Conservation (phyloP, 2,797 vertebrate species). For the Cercopithecus diana region DNA sequence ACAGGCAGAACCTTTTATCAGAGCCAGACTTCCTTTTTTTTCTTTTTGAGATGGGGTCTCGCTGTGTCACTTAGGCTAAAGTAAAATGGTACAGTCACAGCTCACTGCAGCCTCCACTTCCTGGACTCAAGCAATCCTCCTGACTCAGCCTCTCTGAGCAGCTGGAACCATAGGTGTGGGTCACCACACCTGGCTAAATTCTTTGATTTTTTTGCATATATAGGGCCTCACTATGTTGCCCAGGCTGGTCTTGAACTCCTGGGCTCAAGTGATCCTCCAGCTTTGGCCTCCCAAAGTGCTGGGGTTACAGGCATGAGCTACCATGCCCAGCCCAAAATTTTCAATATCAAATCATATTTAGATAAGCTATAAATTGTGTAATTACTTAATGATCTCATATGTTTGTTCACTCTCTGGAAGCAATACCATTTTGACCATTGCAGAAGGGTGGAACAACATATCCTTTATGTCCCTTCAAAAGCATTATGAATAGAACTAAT, state of each 20-base stretch:
- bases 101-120: neutral
- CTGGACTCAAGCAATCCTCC: neutral
- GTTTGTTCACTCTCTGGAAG: slow-evolving; percentile 19
- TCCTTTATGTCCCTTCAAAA: neutral
- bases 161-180: neutral
- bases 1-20: neutral
- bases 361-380: slow-evolving; percentile 20
- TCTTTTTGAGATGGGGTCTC: neutral
- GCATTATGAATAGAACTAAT: slow-evolving; percentile 34
- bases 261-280: neutral
- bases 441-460: neutral
- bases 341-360: slow-evolving; percentile 28
- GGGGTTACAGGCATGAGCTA: neutral
- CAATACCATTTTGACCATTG: neutral
- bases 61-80: neutral
- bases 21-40: neutral
- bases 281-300: neutral
- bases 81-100: neutral
- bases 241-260: neutral
- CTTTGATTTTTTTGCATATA: neutral
- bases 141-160: neutral
- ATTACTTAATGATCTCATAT: slow-evolving; percentile 13
- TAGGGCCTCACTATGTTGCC: neutral
- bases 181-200: neutral
- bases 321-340: neutral